A percentile compares a stretch with the other conserved stretches of the same genome.
Conservation (phyloP, 2,797 vertebrate genomes). For the Scomberomorus guttatus region DNA sequence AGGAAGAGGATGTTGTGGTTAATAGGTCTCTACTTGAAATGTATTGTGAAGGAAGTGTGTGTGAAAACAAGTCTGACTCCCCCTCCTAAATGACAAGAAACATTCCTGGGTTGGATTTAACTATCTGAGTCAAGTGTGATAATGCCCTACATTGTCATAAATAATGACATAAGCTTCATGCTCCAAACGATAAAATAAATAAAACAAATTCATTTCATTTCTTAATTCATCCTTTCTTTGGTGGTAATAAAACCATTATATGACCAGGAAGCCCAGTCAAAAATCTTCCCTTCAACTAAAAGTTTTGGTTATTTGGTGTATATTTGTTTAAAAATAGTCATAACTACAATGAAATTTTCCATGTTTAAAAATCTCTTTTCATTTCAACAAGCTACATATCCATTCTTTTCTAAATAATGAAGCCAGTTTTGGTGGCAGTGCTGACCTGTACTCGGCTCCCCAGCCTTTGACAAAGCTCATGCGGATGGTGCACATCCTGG, state of each 20-base stretch:
- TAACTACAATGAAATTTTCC: not conserved
- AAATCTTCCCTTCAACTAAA: not conserved
- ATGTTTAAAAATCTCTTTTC: no score
- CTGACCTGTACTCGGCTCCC: constrained; percentile 98
- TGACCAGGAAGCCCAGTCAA: no score
- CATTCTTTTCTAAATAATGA: no score
- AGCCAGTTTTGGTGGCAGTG: no score
- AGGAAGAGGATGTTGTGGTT: not conserved
- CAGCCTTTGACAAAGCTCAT: constrained; percentile 99
- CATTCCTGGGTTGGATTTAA: not conserved
- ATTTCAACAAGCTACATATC: no score
- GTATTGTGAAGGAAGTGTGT: not conserved
- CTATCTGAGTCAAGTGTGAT: not conserved
- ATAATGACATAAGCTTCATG: not conserved
- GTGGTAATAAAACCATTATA: no score
- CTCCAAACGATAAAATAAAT: not conserved
- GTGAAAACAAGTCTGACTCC: not conserved
- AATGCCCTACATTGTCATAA: not conserved
- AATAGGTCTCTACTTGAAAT: not conserved
- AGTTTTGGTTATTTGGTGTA: not conserved
- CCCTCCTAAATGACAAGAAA: not conserved
- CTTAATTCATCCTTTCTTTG: no score
- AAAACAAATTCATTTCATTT: no score
- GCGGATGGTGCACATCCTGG: constrained; percentile 99
- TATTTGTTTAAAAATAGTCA: not conserved